Percentiles rank a stretch among this genome's conserved stretches.
These are phyloP conservation scores for Mythimna pallens DNA, from an alignment of 2,888 invertebrate genomes.

Conservation along the genomic window DNA sequence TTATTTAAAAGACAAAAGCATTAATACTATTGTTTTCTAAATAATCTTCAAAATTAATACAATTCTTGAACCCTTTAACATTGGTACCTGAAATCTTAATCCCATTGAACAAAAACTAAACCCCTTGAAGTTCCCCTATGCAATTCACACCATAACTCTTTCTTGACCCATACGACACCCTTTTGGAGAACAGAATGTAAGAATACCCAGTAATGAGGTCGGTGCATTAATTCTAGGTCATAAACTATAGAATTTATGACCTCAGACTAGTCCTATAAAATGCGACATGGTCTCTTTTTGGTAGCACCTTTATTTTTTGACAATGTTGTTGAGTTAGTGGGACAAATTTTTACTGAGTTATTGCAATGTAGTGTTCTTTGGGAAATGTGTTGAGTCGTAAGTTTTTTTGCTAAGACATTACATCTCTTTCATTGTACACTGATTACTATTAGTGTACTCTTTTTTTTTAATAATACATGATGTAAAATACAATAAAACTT, in stretches of 20 bases:
- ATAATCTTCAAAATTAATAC: constrained; percentile 11
- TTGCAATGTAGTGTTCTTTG: constrained; percentile 62
- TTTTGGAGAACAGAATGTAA: constrained; percentile 70
- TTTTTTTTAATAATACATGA: no score
- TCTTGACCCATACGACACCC: constrained; percentile 89
- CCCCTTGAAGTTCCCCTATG: constrained; percentile 74
- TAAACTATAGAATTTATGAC: constrained; percentile 88
- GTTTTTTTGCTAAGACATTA: neutral
- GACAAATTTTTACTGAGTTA: constrained; percentile 81
- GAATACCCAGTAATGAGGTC: constrained; percentile 89
- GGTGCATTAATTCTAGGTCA: constrained; percentile 88
- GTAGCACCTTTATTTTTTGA: constrained; percentile 77
- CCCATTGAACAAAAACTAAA: constrained; percentile 58
- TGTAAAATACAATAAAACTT: no score
- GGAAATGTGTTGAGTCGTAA: constrained; percentile 70
- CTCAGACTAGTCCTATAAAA: constrained; percentile 86
- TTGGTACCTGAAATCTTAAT: constrained; percentile 65
- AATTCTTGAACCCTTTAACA: constrained; percentile 38
- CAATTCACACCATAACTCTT: constrained; percentile 86
- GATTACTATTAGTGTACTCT: neutral
- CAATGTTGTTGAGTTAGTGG: constrained; percentile 86
- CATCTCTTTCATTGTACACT: neutral
- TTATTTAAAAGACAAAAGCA: neutral
- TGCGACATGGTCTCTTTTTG: constrained; percentile 85
- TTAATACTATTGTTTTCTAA: neutral